Evolutionary conservation across 2,113 vertebrate genomes (phyloP).

Genomic region (Vimba vimba): DNA sequence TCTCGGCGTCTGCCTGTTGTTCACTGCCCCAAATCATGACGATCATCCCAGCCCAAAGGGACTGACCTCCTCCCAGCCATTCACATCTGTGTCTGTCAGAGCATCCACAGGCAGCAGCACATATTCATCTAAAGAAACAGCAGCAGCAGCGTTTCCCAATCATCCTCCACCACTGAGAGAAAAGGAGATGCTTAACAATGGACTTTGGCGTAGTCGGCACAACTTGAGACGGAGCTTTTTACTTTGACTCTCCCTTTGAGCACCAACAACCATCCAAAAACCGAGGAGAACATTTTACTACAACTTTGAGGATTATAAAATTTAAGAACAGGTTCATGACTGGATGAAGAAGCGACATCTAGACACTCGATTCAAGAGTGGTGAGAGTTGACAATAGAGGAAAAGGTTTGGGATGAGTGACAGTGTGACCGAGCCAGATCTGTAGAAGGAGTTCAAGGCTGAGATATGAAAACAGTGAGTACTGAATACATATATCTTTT

Average conservation of each 20-base stretch:
- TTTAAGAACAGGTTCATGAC: neutral
- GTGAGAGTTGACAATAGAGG: neutral
- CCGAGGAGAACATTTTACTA: neutral
- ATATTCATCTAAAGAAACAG: constrained; percentile 14
- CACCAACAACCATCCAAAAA: neutral
- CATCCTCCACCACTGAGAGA: constrained; percentile 27
- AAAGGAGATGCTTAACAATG: neutral
- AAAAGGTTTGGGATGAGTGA: constrained; percentile 5
- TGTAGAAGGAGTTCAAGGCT: constrained; percentile 11
- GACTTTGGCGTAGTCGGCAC: constrained; percentile 9
- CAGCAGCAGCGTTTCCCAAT: constrained; percentile 33
- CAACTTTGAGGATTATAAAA: constrained; percentile 9
- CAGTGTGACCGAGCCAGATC: constrained; percentile 2
- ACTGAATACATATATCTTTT: neutral
- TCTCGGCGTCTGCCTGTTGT: constrained; percentile 50
- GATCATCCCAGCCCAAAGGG: constrained; percentile 65
- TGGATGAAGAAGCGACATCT: neutral
- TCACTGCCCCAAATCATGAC: constrained; percentile 63
- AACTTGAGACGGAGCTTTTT: neutral
- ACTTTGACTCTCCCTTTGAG: neutral
- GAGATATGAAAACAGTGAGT: constrained; percentile 43
- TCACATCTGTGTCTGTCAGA: constrained; percentile 49
- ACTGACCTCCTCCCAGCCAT: constrained; percentile 61
- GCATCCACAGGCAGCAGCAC: constrained; percentile 38
- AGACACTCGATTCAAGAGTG: neutral